phyloP scores from a whole-genome alignment of 2,888 invertebrate species.

The Arenicola marina region DNA sequence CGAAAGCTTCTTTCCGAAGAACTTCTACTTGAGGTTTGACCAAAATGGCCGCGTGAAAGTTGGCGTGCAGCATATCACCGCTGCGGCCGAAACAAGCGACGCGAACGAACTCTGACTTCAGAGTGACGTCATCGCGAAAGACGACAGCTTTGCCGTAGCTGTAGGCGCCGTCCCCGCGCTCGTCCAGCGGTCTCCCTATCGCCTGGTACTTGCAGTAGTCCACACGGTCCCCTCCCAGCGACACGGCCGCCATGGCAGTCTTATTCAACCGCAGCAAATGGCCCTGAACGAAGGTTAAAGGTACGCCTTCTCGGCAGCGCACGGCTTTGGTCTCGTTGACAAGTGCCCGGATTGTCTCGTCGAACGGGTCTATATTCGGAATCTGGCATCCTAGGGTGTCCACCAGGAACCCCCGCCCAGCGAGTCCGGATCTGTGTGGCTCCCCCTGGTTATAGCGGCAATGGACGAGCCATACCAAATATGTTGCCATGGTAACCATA shows the following conservation, averaged over 20 bases:
- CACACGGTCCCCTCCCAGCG: no score
- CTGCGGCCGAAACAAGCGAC: slow-evolving; percentile 40
- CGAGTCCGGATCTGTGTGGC: not conserved
- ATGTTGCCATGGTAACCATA: no score
- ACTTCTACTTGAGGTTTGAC: slow-evolving; percentile 32
- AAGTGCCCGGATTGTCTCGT: not conserved
- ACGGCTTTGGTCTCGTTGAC: no score
- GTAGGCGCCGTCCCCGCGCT: slow-evolving; percentile 27
- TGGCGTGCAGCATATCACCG: slow-evolving; percentile 42
- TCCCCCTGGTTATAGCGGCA: no score
- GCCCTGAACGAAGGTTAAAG: no score
- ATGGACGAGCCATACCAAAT: no score
- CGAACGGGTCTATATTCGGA: not conserved
- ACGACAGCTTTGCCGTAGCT: slow-evolving; percentile 29
- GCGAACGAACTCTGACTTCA: slow-evolving; percentile 46
- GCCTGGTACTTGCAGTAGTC: slow-evolving; percentile 50
- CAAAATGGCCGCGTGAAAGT: slow-evolving; percentile 50
- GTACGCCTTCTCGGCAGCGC: no score
- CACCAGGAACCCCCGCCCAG: not conserved
- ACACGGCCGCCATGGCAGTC: no score
- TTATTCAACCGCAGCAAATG: no score
- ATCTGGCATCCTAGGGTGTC: slow-evolving; percentile 1
- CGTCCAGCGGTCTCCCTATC: slow-evolving; percentile 36
- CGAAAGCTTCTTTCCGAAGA: slow-evolving; percentile 13
- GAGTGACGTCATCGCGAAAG: slow-evolving; percentile 30